A percentile compares a stretch with the other conserved stretches of the same genome.
Conservation (phyloP, 2,797 vertebrate genomes). For the Aphelocoma californica region DNA sequence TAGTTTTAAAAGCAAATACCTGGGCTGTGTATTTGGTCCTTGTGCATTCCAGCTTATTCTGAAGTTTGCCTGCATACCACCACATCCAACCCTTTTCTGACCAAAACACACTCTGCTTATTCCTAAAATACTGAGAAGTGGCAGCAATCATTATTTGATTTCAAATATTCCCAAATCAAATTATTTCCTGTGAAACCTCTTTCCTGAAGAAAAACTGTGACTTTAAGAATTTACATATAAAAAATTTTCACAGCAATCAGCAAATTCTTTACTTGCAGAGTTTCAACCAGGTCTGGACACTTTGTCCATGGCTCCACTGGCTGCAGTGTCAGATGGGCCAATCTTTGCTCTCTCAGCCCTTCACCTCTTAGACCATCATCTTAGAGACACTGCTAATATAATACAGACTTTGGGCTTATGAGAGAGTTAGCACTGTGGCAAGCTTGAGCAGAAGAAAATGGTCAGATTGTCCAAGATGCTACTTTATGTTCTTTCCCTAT, state of each 20-base stretch:
- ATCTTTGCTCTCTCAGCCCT: not conserved
- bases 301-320: not conserved
- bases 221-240: not conserved
- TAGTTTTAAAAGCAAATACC: not conserved
- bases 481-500: not conserved
- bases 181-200: not conserved
- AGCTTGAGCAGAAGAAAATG: not conserved
- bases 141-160: not conserved
- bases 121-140: not conserved
- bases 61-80: not conserved
- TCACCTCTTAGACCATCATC: not conserved
- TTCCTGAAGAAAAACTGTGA: not conserved
- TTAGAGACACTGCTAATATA: not conserved
- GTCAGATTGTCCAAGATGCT: not conserved
- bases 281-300: not conserved
- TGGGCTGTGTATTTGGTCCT: not conserved
- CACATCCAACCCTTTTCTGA: not conserved
- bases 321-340: not conserved
- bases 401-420: not conserved
- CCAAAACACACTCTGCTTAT: not conserved
- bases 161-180: not conserved
- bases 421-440: not conserved
- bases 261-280: not conserved
- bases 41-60: not conserved
- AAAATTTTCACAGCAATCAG: not conserved